phyloP scores from a whole-genome alignment of 2,888 invertebrate species.

The Euplagia quadripunctaria region DNA sequence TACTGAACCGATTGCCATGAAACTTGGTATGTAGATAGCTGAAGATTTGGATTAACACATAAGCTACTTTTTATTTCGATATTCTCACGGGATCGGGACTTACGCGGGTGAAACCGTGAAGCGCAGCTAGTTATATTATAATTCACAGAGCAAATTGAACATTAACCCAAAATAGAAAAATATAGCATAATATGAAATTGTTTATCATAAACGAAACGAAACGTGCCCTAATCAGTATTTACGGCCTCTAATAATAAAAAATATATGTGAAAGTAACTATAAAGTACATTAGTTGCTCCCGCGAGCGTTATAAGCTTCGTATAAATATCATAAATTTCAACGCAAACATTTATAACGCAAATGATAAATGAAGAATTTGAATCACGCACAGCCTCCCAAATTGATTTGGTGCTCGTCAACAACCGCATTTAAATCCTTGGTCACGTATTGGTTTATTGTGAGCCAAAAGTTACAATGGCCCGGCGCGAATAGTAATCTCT shows the following conservation, averaged over 20 bases:
- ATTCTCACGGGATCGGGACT: too few relatives aligned
- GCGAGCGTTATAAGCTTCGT: slow-evolving; percentile 34
- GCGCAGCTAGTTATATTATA: not conserved
- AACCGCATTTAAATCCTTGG: slow-evolving; percentile 74
- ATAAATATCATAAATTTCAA: slow-evolving; percentile 46
- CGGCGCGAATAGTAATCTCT: slow-evolving; percentile 69
- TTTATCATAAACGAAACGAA: slow-evolving; percentile 20
- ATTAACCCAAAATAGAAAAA: not conserved
- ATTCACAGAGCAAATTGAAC: not conserved
- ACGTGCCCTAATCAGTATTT: slow-evolving; percentile 14
- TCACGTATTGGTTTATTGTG: slow-evolving; percentile 82
- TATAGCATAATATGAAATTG: slow-evolving; percentile 4
- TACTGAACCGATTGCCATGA: too few relatives aligned
- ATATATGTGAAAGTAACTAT: slow-evolving; percentile 35
- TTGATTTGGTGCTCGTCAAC: slow-evolving; percentile 78
- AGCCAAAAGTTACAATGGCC: slow-evolving; percentile 79
- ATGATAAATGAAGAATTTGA: slow-evolving; percentile 68
- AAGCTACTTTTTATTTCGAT: too few relatives aligned
- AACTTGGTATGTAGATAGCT: too few relatives aligned
- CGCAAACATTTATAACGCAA: slow-evolving; percentile 44
- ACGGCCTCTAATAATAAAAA: slow-evolving; percentile 32
- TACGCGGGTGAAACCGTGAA: too few relatives aligned
- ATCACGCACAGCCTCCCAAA: slow-evolving; percentile 73
- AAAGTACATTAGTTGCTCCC: slow-evolving; percentile 49
- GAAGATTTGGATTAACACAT: too few relatives aligned